A percentile compares a stretch with the other conserved stretches of the same genome.
Conservation (phyloP, 2,888 invertebrate species). For the Brachylomia viminalis region DNA sequence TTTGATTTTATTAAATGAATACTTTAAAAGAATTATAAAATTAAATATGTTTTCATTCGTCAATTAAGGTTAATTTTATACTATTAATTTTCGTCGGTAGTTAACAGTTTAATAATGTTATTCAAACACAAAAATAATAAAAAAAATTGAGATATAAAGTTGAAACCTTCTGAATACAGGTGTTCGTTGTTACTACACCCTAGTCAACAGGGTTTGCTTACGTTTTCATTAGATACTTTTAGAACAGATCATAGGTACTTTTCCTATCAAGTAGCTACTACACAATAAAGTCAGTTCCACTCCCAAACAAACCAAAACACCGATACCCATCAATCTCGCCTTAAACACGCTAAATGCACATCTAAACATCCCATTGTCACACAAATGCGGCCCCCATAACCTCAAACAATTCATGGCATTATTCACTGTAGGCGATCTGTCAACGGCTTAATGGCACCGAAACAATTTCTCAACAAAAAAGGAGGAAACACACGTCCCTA, state of each 20-base stretch:
- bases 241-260: background rate
- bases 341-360: conserved; percentile 69
- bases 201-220: background rate
- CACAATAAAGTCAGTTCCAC: background rate
- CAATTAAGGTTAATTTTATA: background rate
- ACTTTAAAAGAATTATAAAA: too few relatives aligned
- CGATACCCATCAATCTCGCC: conserved; percentile 44
- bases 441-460: conserved; percentile 90
- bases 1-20: background rate
- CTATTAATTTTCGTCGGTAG: background rate
- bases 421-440: conserved; percentile 88
- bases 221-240: background rate
- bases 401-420: conserved; percentile 85
- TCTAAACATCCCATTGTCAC: conserved; percentile 77
- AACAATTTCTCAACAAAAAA: conserved; percentile 90
- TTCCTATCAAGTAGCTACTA: background rate
- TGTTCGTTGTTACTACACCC: background rate
- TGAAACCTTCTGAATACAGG: background rate
- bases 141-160: background rate
- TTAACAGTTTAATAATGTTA: background rate
- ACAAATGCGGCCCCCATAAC: conserved; percentile 75
- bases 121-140: background rate
- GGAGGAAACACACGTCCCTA: conserved; percentile 88
- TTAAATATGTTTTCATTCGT: background rate
- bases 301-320: conserved; percentile 5